Conservation (phyloP, 2,888 invertebrate species). For the Strigamia transsilvanica region DNA sequence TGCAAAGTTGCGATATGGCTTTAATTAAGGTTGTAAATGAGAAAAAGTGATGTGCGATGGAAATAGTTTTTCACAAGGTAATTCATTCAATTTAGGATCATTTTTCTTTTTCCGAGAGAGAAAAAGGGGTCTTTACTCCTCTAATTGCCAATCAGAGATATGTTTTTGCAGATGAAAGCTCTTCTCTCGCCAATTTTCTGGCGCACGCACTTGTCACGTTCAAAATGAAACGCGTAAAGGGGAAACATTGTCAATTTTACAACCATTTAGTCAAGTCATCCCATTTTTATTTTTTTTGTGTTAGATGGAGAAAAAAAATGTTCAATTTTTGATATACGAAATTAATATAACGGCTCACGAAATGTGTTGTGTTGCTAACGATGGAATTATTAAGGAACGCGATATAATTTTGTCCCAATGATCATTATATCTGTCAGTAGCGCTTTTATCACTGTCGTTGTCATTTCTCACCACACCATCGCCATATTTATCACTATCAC, state of each 20-base stretch:
- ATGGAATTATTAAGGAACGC: neutral
- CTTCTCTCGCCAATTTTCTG: slow-evolving; percentile 28
- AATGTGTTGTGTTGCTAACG: slow-evolving; percentile 8
- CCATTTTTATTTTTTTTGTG: neutral
- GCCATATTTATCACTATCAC: slow-evolving; percentile 19
- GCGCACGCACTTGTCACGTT: slow-evolving; percentile 20
- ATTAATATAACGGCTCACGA: neutral
- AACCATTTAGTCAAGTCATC: slow-evolving; percentile 26
- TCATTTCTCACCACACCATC: slow-evolving; percentile 28
- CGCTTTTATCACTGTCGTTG: slow-evolving; percentile 10
- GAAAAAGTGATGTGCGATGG: slow-evolving; percentile 36
- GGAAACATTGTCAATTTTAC: slow-evolving; percentile 43
- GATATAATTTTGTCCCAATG: slow-evolving; percentile 19
- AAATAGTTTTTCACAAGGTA: slow-evolving; percentile 37
- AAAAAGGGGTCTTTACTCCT: slow-evolving; percentile 39
- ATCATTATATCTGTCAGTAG: slow-evolving; percentile 22
- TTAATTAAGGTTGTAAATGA: slow-evolving; percentile 41
- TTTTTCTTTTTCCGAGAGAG: neutral
- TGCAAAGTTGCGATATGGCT: slow-evolving; percentile 22
- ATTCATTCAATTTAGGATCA: slow-evolving; percentile 40
- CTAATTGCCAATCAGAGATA: slow-evolving; percentile 39
- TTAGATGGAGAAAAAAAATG: neutral
- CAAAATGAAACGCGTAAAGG: slow-evolving; percentile 3
- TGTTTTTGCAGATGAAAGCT: slow-evolving; percentile 39
- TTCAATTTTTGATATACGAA: neutral